Conservation (phyloP, 1,140 invertebrate genomes). For the Drosophila repletoides region DNA sequence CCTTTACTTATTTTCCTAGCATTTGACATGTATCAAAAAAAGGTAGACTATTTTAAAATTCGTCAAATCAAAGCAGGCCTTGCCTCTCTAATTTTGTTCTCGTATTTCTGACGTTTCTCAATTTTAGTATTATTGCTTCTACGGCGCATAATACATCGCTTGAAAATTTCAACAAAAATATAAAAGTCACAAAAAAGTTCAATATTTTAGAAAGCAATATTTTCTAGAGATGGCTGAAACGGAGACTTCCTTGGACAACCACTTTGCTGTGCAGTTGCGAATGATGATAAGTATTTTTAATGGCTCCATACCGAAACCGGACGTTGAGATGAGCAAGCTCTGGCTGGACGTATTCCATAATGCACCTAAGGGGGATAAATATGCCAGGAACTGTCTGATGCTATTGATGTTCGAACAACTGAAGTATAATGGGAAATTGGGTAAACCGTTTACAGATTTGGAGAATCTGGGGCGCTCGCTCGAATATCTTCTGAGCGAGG, state of each 20-base stretch:
- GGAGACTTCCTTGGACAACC: slow-evolving; percentile 41
- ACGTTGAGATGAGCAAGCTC: slow-evolving; percentile 11
- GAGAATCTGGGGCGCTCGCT: slow-evolving; percentile 19
- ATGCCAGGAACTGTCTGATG: slow-evolving; percentile 59
- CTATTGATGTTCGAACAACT: slow-evolving; percentile 51
- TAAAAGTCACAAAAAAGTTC: no score
- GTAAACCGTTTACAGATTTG: slow-evolving; percentile 37
- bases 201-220: no score
- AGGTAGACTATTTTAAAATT: no score
- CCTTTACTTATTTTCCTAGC: no score
- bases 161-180: no score
- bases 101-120: no score
- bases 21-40: no score
- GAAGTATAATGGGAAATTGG: slow-evolving; percentile 25
- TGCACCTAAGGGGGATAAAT: slow-evolving; percentile 27
- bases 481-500: slow-evolving; percentile 39
- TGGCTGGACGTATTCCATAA: slow-evolving; percentile 45
- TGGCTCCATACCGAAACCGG: not conserved
- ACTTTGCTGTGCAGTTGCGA: slow-evolving; percentile 45
- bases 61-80: no score
- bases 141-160: no score
- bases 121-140: no score
- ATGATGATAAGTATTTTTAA: slow-evolving; percentile 15
- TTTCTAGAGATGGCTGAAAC: slow-evolving; percentile 48
- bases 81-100: no score